Percentiles rank a stretch among this genome's conserved stretches.
These are phyloP conservation scores for Geothlypis trichas DNA, from an alignment of 2,113 vertebrate genomes.

Conservation along the genomic window DNA sequence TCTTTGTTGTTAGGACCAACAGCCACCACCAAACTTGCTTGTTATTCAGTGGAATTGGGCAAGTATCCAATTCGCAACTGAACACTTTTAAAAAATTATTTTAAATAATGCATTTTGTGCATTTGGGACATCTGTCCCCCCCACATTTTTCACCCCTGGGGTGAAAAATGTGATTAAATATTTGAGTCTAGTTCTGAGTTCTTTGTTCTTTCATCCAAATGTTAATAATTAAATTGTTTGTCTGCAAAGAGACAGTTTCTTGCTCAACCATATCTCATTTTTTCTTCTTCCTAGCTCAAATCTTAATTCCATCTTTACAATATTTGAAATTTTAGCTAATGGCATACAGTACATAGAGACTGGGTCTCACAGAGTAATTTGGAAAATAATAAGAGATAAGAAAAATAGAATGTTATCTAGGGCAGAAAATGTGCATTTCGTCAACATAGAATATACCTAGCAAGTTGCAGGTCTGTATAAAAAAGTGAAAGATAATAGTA, in stretches of 20 bases:
- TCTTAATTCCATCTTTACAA: background rate
- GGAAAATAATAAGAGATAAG: background rate
- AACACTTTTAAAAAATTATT: background rate
- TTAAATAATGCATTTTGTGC: background rate
- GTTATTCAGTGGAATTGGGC: background rate
- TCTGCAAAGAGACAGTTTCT: background rate
- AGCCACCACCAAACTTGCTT: rapidly evolving
- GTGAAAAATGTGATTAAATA: background rate
- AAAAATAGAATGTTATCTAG: background rate
- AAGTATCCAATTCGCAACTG: background rate
- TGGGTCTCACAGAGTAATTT: background rate
- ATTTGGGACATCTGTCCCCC: too few relatives aligned
- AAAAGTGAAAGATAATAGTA: background rate
- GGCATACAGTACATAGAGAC: background rate
- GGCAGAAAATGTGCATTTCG: background rate
- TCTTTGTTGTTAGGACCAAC: background rate
- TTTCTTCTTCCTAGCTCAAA: conserved; percentile 20
- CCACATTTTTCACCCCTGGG: too few relatives aligned
- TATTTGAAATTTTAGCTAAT: conserved; percentile 16
- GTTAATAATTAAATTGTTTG: conserved; percentile 13
- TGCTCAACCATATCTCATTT: background rate
- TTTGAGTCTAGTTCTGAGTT: background rate
- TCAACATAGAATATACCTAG: background rate
- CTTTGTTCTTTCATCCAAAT: conserved; percentile 6
- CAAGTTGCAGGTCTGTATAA: background rate